A percentile compares a stretch with the other conserved stretches of the same genome.
phyloP scores from a whole-genome alignment of 2,888 invertebrate species.

The Pediacus dermestoides region DNA sequence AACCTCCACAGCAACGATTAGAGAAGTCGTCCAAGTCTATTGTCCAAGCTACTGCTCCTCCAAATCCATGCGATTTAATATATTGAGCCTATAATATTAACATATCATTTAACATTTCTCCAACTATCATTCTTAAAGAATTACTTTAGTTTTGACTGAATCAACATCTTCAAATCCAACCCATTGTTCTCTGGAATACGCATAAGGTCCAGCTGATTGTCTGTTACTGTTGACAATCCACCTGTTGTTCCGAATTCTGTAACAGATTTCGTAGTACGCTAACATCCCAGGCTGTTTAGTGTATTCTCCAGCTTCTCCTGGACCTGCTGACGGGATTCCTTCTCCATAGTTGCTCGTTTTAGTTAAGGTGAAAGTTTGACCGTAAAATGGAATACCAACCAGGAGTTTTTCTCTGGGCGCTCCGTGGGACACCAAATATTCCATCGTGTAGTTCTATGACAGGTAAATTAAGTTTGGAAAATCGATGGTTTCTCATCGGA shows the following conservation, averaged over 20 bases:
- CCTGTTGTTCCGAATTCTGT: conserved; percentile 62
- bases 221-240: conserved; percentile 62
- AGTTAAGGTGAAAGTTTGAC: conserved; percentile 74
- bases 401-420: conserved; percentile 75
- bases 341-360: conserved; percentile 49
- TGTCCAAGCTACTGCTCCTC: conserved; percentile 84
- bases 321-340: conserved; percentile 66
- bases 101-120: conserved; percentile 3
- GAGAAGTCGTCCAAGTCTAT: conserved; percentile 84
- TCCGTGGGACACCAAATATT: conserved; percentile 68
- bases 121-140: conserved; percentile 9
- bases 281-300: conserved; percentile 86
- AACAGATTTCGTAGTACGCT: conserved; percentile 82
- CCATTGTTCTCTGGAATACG: conserved; percentile 80
- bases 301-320: conserved; percentile 76
- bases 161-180: conserved; percentile 82
- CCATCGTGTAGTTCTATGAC: conserved; percentile 73
- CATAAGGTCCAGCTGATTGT: conserved; percentile 67
- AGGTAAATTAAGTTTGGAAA: conserved; percentile 9
- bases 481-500: background rate
- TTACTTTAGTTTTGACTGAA: conserved; percentile 71
- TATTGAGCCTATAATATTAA: conserved; percentile 59
- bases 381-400: conserved; percentile 82
- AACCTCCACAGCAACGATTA: conserved; percentile 77
- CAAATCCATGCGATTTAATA: conserved; percentile 68